Evolutionary conservation across 2,888 invertebrate genomes (phyloP), one percentile per base, ranked within the genome.

Genomic region (Tanytarsus gracilentus): DNA sequence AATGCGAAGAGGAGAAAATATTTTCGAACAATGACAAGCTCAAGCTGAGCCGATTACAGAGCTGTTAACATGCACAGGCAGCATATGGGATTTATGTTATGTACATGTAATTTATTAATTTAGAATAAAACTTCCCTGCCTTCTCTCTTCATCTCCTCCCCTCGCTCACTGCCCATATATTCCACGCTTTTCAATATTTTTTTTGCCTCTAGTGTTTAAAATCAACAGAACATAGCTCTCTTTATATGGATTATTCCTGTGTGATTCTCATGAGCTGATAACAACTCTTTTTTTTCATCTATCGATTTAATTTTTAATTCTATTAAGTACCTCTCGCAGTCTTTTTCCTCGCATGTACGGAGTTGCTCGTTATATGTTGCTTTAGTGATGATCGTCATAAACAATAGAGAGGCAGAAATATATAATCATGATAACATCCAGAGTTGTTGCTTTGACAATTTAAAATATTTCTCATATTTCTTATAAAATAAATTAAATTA

Each of bases 101-200:
- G 51, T 27, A 14, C 51, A 29, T 51, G 51, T 51, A 51, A 51
- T 51, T 51, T 51, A 51, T 51, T 51, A 51, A 51, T 51, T 51
- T 51, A 51, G 18, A 51, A 51, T 29, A 36, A 36, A 36, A 18
- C 51, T 44, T 51, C 29, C 25, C 26, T 51, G 51, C 27, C 16
- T 27, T 26, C 27, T 4, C 27, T 51, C 9, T 27, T 5, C 5
- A 27, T 16, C 36, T 14, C 4, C 36, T n/a, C 36, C n/a, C n/a
- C 16, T 14, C 16, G 36, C n/a, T 14, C 16, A 36, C 14, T 36
- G 16, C 36, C n/a, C 16, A 36, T 36, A 16, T 36, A 23, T 27
- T 26, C 25, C 51, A 29, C 29, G 51, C 29, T 27, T 27, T 30
- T 51, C n/a, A n/a, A n/a, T n/a, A n/a, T n/a, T n/a, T n/a, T n/a